phyloP scores from a whole-genome alignment of 2,888 invertebrate genomes.

The Philereme transversata region DNA sequence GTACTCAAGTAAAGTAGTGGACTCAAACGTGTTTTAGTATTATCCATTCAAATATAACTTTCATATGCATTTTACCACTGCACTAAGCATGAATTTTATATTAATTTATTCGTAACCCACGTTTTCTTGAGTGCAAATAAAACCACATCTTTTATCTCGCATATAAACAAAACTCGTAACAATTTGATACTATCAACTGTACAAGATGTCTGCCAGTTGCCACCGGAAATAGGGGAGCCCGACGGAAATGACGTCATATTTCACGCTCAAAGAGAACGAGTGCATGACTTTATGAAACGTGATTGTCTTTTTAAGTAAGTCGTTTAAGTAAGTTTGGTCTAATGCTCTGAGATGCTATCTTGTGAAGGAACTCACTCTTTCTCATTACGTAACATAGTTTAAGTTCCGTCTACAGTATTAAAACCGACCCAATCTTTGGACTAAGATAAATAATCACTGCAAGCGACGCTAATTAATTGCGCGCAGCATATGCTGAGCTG shows the following conservation, averaged over 20 bases:
- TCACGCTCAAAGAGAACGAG: constrained; percentile 39
- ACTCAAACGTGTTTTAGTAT: too few relatives aligned
- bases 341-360: constrained; percentile 17
- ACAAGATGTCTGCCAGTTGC: constrained; percentile 38
- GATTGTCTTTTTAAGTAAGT: constrained; percentile 39
- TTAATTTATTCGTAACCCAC: too few relatives aligned
- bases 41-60: too few relatives aligned
- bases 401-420: too few relatives aligned
- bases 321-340: constrained; percentile 20
- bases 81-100: too few relatives aligned
- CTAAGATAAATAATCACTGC: too few relatives aligned
- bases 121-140: constrained; percentile 6
- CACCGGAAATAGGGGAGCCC: constrained; percentile 44
- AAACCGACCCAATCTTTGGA: too few relatives aligned
- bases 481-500: too few relatives aligned
- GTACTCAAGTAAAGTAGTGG: too few relatives aligned
- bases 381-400: too few relatives aligned
- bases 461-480: too few relatives aligned
- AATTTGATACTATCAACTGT: constrained; percentile 37
- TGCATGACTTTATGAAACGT: constrained; percentile 43
- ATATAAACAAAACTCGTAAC: constrained; percentile 34
- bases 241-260: constrained; percentile 49
- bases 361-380: neutral
- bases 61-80: too few relatives aligned
- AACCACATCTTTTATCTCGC: constrained; percentile 11